phyloP scores from a whole-genome alignment of 2,888 invertebrate species.

The Drosophila sordidula region DNA sequence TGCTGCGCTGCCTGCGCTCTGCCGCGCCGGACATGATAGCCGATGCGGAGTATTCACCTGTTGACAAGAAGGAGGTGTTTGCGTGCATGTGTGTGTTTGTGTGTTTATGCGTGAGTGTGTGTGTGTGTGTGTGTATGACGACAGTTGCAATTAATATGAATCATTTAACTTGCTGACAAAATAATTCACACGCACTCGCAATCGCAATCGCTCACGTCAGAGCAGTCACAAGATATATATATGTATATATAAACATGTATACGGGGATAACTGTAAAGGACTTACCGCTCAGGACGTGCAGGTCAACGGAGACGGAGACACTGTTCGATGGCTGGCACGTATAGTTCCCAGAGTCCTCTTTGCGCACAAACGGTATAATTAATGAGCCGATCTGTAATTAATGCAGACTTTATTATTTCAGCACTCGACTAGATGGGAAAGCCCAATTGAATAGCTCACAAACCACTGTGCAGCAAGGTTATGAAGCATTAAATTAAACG shows the following conservation, averaged over 20 bases:
- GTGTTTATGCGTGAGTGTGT: constrained; percentile 1
- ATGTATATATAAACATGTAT: neutral
- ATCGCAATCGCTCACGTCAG: constrained; percentile 19
- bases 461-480: neutral
- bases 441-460: constrained; percentile 2
- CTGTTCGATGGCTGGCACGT: constrained; percentile 97
- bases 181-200: constrained; percentile 62
- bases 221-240: neutral
- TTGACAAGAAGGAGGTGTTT: constrained; percentile 46
- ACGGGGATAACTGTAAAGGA: constrained; percentile 11
- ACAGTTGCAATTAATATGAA: constrained; percentile 79
- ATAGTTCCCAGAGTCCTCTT: constrained; percentile 90
- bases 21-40: constrained; percentile 84
- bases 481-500: neutral
- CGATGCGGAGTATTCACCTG: constrained; percentile 85
- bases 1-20: constrained; percentile 43
- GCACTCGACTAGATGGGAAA: constrained; percentile 26
- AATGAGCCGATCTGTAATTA: constrained; percentile 84
- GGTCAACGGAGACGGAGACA: constrained; percentile 93
- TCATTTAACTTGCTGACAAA: constrained; percentile 69
- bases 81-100: constrained; percentile 4
- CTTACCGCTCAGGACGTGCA: constrained; percentile 96
- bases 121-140: constrained; percentile 31
- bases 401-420: constrained; percentile 40
- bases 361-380: constrained; percentile 85